Conservation (phyloP, 2,113 vertebrate species). For the Pelecanoides urinatrix region DNA sequence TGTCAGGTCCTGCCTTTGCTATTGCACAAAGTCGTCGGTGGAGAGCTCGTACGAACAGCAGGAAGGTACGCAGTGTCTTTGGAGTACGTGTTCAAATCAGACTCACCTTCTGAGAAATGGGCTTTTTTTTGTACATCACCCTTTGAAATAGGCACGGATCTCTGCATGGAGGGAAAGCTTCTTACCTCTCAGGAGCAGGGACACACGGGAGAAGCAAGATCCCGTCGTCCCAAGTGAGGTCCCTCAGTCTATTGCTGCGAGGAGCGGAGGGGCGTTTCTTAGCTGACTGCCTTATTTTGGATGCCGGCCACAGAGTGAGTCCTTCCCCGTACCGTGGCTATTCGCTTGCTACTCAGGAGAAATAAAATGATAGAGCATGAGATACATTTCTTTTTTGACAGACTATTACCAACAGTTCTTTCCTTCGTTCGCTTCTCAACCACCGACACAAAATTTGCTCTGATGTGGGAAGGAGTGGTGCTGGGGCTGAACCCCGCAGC, state of each 20-base stretch:
- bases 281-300: neutral
- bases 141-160: neutral
- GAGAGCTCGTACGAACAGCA: fast-evolving
- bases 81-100: neutral
- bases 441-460: neutral
- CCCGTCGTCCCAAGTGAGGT: neutral
- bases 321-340: neutral
- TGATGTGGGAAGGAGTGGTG: neutral
- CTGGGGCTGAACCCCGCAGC: neutral
- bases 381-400: neutral
- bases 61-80: neutral
- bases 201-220: neutral
- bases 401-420: neutral
- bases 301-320: neutral
- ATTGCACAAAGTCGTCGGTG: fast-evolving
- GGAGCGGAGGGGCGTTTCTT: neutral
- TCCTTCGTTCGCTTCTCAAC: fast-evolving
- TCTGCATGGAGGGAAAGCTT: neutral
- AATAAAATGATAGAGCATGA: neutral
- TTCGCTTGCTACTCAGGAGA: neutral
- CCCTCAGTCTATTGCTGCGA: fast-evolving
- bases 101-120: neutral
- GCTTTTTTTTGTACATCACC: neutral
- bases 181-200: neutral
- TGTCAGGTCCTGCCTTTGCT: neutral